Percentiles rank a stretch among this genome's conserved stretches.
These are phyloP conservation scores for Caradrina clavipalpis DNA, from an alignment of 2,888 invertebrate species.

Conservation along the genomic window DNA sequence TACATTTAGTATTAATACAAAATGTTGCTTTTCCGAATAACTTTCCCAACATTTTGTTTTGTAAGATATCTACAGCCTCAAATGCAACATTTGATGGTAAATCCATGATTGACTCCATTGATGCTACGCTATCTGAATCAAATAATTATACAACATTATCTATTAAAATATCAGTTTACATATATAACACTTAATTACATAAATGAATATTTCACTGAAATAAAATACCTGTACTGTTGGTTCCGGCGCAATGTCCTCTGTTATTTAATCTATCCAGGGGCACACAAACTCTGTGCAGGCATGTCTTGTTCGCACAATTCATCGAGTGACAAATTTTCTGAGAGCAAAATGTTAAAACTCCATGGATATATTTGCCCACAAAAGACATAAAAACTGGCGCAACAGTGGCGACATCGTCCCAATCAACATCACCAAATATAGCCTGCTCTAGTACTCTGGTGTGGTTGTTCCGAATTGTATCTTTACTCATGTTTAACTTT, in stretches of 20 bases:
- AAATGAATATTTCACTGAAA: constrained; percentile 2
- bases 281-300: constrained; percentile 80
- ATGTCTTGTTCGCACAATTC: constrained; percentile 82
- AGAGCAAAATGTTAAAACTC: constrained; percentile 85
- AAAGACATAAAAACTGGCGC: constrained; percentile 84
- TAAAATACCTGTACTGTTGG: constrained; percentile 78
- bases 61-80: constrained; percentile 84
- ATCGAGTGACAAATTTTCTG: constrained; percentile 83
- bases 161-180: background rate
- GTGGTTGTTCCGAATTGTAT: constrained; percentile 76
- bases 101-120: constrained; percentile 85
- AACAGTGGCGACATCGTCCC: constrained; percentile 84
- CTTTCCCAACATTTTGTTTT: constrained; percentile 84
- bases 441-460: constrained; percentile 80
- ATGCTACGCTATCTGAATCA: constrained; percentile 82
- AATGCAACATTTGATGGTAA: constrained; percentile 84
- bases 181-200: too few species aligned
- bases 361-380: constrained; percentile 86
- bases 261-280: constrained; percentile 80
- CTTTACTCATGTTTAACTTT: constrained; percentile 80
- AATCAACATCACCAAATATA: constrained; percentile 84
- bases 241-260: constrained; percentile 83
- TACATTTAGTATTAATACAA: constrained; percentile 83
- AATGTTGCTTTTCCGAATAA: constrained; percentile 85
- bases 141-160: background rate